These are phyloP conservation scores for Leptinotarsa juncta DNA, from an alignment of 2,888 invertebrate genomes.

Conservation along the genomic window DNA sequence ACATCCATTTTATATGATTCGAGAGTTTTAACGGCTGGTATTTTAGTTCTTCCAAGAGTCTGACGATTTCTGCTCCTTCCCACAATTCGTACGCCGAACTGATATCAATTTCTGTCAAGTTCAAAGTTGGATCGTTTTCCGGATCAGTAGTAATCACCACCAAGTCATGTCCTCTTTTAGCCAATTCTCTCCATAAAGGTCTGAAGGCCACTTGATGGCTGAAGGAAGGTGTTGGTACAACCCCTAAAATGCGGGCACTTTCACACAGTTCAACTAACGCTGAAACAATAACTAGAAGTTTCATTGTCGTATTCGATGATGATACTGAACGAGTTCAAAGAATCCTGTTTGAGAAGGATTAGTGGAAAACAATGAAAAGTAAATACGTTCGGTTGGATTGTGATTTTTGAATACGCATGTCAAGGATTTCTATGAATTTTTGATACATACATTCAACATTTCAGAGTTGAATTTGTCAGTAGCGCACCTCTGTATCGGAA, in stretches of 20 bases:
- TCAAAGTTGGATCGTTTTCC: constrained; percentile 45
- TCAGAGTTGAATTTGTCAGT: not conserved
- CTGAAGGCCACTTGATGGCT: constrained; percentile 54
- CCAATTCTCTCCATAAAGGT: constrained; percentile 52
- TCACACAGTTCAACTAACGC: not conserved
- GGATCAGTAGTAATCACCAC: constrained; percentile 57
- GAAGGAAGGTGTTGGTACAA: constrained; percentile 46
- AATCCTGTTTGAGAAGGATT: constrained; percentile 9
- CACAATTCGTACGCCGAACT: constrained; percentile 30
- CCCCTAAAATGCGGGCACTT: constrained; percentile 21
- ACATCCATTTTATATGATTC: constrained; percentile 34
- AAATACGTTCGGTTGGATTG: not conserved
- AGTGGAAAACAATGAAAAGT: not conserved
- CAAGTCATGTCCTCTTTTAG: constrained; percentile 56
- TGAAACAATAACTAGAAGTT: constrained; percentile 1
- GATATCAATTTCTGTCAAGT: constrained; percentile 50
- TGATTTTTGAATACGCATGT: not conserved
- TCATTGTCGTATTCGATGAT: not conserved
- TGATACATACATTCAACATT: too few species aligned
- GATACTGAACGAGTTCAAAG: constrained; percentile 3
- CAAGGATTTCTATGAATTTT: not conserved
- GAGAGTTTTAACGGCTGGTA: constrained; percentile 19
- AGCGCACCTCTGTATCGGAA: not conserved
- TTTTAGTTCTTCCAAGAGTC: not conserved
- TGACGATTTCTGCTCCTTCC: constrained; percentile 2